Conservation (phyloP, 30 jellyfish, hydroid and myxozoan species). For the Cassiopea andromeda region DNA sequence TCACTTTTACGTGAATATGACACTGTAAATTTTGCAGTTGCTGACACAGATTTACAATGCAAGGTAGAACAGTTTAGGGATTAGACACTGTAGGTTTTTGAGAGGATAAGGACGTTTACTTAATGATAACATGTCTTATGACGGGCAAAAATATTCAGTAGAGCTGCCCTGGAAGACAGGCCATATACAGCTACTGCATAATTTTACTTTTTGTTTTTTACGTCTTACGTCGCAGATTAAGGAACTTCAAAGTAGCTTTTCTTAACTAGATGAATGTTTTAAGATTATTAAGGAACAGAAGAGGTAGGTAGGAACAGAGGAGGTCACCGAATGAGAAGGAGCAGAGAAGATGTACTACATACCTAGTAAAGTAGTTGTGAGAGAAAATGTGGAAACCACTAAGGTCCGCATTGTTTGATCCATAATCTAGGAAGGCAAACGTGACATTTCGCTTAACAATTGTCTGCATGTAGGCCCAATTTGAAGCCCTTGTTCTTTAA, state of each 20-base stretch:
- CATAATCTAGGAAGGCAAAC: constrained; percentile 37
- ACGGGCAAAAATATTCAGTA: constrained; percentile 31
- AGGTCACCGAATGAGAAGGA: constrained; percentile 45
- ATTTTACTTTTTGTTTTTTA: constrained; percentile 6
- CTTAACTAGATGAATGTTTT: constrained; percentile 15
- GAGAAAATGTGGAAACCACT: constrained; percentile 49
- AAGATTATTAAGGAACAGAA: constrained; percentile 32
- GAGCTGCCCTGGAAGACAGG: constrained; percentile 60
- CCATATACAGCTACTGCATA: constrained; percentile 47
- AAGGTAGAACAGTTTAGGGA: constrained; percentile 36
- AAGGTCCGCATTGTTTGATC: constrained; percentile 49
- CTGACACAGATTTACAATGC: background rate
- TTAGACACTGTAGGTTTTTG: constrained; percentile 32
- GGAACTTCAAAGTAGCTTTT: constrained; percentile 25
- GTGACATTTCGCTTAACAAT: constrained; percentile 29
- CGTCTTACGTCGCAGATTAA: constrained; percentile 49
- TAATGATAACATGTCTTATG: background rate
- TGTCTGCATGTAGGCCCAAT: constrained; percentile 60
- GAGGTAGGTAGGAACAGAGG: constrained; percentile 36
- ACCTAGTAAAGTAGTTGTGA: constrained; percentile 37
- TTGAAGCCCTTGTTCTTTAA: constrained; percentile 36
- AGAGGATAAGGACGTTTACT: constrained; percentile 21
- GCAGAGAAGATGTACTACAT: constrained; percentile 21
- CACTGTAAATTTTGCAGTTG: background rate
- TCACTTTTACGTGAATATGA: background rate